A percentile compares a stretch with the other conserved stretches of the same genome.
Conservation (phyloP, 1,140 invertebrate genomes). For the Lucilia cuprina region DNA sequence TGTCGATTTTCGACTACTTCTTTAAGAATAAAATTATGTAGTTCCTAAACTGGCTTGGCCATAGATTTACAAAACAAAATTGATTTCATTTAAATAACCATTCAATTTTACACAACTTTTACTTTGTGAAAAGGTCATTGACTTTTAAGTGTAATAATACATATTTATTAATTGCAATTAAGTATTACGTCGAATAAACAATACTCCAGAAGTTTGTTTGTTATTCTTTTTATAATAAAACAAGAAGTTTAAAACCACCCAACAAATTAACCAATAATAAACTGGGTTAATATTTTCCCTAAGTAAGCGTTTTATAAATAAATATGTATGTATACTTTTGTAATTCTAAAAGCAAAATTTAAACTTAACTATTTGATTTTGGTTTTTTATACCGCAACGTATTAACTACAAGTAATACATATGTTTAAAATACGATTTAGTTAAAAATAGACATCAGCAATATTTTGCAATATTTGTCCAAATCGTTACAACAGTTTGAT, state of each 20-base stretch:
- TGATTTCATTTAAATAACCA: too few relatives aligned
- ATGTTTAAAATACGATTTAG: not conserved
- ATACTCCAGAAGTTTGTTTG: too few relatives aligned
- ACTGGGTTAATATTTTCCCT: not conserved
- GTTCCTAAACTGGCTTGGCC: too few relatives aligned
- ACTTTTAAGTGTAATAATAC: not conserved
- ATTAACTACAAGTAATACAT: not conserved
- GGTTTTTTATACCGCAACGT: not conserved
- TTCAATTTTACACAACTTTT: too few relatives aligned
- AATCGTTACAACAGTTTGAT: not conserved
- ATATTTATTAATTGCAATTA: not conserved
- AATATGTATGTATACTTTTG: not conserved
- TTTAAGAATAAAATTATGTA: too few relatives aligned
- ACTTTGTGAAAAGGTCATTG: not conserved
- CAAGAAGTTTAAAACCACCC: not conserved
- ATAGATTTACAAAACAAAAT: too few relatives aligned
- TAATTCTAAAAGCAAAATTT: not conserved
- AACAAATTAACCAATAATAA: not conserved
- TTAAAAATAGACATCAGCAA: not conserved
- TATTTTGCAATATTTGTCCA: constrained; percentile 25
- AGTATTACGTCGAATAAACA: not conserved
- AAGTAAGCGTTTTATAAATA: not conserved
- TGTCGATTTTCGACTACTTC: too few relatives aligned
- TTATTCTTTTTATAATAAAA: not conserved
- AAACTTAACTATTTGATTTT: too few relatives aligned